Percentiles rank a stretch among this genome's conserved stretches.
These are phyloP conservation scores for Heliconius erato DNA, from an alignment of 2,888 invertebrate genomes.

Conservation along the genomic window DNA sequence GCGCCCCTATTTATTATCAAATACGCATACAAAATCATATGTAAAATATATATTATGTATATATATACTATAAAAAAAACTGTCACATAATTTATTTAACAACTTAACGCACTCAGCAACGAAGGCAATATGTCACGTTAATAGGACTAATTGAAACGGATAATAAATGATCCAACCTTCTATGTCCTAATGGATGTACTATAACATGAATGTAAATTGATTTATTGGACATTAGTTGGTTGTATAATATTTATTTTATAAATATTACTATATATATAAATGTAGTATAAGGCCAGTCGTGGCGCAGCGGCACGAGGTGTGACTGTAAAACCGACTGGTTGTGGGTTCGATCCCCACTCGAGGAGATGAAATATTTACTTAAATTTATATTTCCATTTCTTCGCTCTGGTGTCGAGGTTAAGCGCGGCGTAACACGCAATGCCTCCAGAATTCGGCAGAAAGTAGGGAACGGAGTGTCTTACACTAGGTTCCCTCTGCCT, in stretches of 20 bases:
- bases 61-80: not conserved
- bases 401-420: too few species aligned
- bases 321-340: too few species aligned
- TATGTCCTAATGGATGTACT: constrained; percentile 44
- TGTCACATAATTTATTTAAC: constrained; percentile 16
- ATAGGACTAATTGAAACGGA: constrained; percentile 45
- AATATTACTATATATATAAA: not conserved
- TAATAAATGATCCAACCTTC: constrained; percentile 44
- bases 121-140: constrained; percentile 37
- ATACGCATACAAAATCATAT: not conserved
- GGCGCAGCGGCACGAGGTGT: too few species aligned
- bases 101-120: constrained; percentile 22
- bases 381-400: too few species aligned
- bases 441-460: too few species aligned
- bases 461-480: too few species aligned
- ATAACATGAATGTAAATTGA: constrained; percentile 20
- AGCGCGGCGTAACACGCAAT: too few species aligned
- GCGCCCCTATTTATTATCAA: not conserved
- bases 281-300: too few species aligned
- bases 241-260: not conserved
- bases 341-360: too few species aligned
- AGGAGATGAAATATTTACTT: too few species aligned
- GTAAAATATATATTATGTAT: not conserved
- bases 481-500: too few species aligned
- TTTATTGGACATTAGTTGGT: constrained; percentile 13